phyloP scores from a whole-genome alignment of 2,888 invertebrate species.

The Ormyrus rosae region DNA sequence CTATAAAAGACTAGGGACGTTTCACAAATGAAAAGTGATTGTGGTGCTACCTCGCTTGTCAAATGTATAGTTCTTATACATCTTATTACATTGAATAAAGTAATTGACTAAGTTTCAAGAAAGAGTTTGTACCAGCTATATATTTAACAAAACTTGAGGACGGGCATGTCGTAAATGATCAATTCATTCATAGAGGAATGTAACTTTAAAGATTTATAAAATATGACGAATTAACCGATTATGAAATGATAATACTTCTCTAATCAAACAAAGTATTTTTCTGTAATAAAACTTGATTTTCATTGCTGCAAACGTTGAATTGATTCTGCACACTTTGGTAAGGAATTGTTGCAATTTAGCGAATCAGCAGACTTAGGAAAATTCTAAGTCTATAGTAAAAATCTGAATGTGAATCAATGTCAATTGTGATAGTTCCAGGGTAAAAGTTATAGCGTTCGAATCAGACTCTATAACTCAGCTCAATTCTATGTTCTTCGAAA shows the following conservation, averaged over 20 bases:
- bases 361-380: constrained; percentile 34
- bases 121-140: constrained; percentile 37
- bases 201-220: constrained; percentile 42
- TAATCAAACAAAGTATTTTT: constrained; percentile 15
- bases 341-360: constrained; percentile 39
- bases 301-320: constrained; percentile 11
- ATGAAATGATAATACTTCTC: constrained; percentile 20
- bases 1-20: constrained; percentile 36
- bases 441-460: constrained; percentile 22
- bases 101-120: constrained; percentile 23
- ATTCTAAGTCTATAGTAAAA: not conserved
- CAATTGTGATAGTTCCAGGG: constrained; percentile 46
- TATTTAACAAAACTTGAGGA: constrained; percentile 12
- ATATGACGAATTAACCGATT: constrained; percentile 31
- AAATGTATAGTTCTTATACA: constrained; percentile 36
- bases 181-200: constrained; percentile 16
- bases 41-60: constrained; percentile 54
- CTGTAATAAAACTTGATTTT: constrained; percentile 14
- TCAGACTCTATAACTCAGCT: constrained; percentile 19
- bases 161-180: constrained; percentile 24
- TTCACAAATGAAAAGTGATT: constrained; percentile 50
- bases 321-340: constrained; percentile 32
- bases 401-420: constrained; percentile 34
- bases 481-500: constrained; percentile 34
- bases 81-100: constrained; percentile 29